A percentile compares a stretch with the other conserved stretches of the same genome.
Conservation (phyloP, 2,888 invertebrate genomes). For the Hipparchia sbordonii region DNA sequence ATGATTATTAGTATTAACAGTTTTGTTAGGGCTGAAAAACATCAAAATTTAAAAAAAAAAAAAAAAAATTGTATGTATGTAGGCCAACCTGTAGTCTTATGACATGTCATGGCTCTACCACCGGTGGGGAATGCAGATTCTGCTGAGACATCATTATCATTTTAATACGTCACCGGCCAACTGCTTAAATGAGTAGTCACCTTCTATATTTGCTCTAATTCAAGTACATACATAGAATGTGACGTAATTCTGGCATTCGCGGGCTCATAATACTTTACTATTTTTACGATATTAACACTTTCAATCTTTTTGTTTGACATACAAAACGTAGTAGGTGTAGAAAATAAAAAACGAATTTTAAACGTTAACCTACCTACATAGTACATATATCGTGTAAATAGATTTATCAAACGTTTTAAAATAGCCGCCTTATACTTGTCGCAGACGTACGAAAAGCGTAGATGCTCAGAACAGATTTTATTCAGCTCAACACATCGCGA, state of each 20-base stretch:
- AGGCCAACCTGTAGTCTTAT: too few relatives aligned
- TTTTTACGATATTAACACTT: constrained; percentile 5
- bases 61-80: too few relatives aligned
- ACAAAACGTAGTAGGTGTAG: background rate
- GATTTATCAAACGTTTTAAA: background rate
- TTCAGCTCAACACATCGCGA: too few relatives aligned
- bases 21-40: constrained; percentile 37
- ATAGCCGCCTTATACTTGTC: background rate
- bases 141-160: too few relatives aligned
- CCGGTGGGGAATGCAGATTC: too few relatives aligned
- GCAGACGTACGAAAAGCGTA: background rate
- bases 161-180: too few relatives aligned
- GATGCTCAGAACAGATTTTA: too few relatives aligned
- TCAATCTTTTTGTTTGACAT: constrained; percentile 2
- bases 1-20: constrained; percentile 27
- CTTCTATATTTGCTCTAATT: too few relatives aligned
- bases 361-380: background rate
- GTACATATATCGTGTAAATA: background rate
- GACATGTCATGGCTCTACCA: too few relatives aligned
- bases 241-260: too few relatives aligned
- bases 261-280: background rate
- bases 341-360: constrained; percentile 1
- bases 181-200: too few relatives aligned
- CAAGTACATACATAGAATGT: too few relatives aligned
- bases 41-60: background rate